These are phyloP conservation scores for Lasioglossum marginatum DNA, from an alignment of 2,888 invertebrate species.

Conservation along the genomic window DNA sequence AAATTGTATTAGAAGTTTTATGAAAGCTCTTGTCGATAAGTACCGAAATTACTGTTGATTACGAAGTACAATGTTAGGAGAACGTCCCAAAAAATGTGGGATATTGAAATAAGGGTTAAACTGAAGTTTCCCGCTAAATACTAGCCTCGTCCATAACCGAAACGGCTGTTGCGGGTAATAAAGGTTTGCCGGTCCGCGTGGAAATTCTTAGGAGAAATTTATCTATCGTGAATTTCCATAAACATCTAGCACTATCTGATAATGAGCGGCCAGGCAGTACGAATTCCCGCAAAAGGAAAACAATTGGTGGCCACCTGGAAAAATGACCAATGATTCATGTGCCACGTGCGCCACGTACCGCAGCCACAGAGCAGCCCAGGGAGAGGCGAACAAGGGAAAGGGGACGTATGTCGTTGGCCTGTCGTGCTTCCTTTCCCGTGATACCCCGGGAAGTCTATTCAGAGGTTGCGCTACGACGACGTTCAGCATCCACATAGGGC, in stretches of 20 bases:
- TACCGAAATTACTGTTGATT: too few relatives aligned
- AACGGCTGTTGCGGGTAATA: neutral
- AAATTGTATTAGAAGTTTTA: neutral
- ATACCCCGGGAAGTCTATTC: constrained; percentile 75
- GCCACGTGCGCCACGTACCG: constrained; percentile 64
- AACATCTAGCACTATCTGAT: constrained; percentile 11
- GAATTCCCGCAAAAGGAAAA: constrained; percentile 45
- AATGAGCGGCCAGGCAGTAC: constrained; percentile 6
- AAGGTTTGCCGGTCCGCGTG: neutral
- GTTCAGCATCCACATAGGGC: constrained; percentile 73
- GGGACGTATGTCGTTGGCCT: constrained; percentile 74
- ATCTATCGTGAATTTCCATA: neutral
- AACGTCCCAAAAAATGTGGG: neutral
- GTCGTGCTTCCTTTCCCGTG: constrained; percentile 75
- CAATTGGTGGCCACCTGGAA: constrained; percentile 64
- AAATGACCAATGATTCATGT: constrained; percentile 71
- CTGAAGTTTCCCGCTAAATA: neutral
- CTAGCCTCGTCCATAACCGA: neutral
- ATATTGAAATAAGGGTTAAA: neutral
- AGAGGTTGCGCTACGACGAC: constrained; percentile 72
- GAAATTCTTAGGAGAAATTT: neutral
- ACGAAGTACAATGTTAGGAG: too few relatives aligned
- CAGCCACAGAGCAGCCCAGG: neutral
- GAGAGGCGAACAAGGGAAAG: constrained; percentile 34
- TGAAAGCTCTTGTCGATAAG: neutral